Evolutionary conservation across 2,888 invertebrate species (phyloP).

Genomic region (Neuroscelio doddi): DNA sequence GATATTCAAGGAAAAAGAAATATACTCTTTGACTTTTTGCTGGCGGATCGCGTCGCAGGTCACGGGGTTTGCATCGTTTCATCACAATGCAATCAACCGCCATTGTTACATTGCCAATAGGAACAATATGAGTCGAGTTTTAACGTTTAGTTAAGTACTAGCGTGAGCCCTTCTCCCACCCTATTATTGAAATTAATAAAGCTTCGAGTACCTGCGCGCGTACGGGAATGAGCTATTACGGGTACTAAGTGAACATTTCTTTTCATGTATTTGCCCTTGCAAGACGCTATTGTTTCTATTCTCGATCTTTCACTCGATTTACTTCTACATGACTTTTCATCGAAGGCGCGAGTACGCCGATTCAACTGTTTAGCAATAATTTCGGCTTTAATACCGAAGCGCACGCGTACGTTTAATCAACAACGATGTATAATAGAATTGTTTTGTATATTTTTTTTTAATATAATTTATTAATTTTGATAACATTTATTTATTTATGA

Average conservation of each 20-base stretch:
- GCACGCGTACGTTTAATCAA: no score
- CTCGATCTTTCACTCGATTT: neutral
- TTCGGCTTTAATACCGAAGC: no score
- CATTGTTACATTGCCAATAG: constrained; percentile 45
- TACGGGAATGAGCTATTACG: constrained; percentile 15
- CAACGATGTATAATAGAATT: no score
- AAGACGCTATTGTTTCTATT: constrained; percentile 34
- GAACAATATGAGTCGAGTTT: constrained; percentile 43
- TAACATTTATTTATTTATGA: no score
- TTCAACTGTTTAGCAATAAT: no score
- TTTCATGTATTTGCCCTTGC: neutral
- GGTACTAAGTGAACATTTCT: constrained; percentile 15
- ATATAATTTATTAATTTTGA: no score
- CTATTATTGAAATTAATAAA: constrained; percentile 59
- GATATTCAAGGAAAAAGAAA: no score
- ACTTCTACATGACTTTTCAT: no score
- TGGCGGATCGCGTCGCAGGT: constrained; percentile 1
- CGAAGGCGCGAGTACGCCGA: no score
- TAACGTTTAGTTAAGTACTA: constrained; percentile 58
- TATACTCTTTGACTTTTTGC: no score
- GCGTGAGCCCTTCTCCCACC: neutral
- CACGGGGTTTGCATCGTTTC: constrained; percentile 1
- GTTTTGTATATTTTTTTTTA: no score
- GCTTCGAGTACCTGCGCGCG: constrained; percentile 37
- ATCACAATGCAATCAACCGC: constrained; percentile 54